Base-by-base conservation (phyloP, 2,113 vertebrate genomes). In the Pimephales promelas region DNA sequence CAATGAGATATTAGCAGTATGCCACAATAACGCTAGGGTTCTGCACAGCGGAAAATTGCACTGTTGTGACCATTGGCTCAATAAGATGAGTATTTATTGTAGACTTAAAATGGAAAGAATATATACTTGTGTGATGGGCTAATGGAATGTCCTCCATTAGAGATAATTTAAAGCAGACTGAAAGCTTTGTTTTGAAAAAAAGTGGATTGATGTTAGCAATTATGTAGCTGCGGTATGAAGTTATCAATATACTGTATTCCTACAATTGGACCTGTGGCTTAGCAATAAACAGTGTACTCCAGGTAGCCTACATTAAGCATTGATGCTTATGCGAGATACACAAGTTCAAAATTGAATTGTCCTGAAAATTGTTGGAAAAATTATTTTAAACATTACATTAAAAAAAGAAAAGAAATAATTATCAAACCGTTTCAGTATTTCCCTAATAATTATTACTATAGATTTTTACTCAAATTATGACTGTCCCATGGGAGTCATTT, bases 1-100 rank as follows among this genome's bases (percentile, higher is more conserved):
- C 95, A 93, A 89, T 94, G 90, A 95, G 94, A 88, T 79, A 66
- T 92, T 93, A 95, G 91, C 93, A 90, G 89, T 94, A 91, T 3
- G 36, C 56, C 75, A 78, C 54, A 61, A 78, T 62, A n/a, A 78
- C 45, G 36, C 56, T 61, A 78, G 26, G 76, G 45, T 78, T 62
- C n/a, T 28, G 18, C 34, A 78, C 10, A 26, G 76, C 56, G 62
- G 56, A 13, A 61, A 78, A 61, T 78, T 61, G 36, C 76, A 45
- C 34, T 78, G 76, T 78, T 78, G 76, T 61, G 76, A 78, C 76
- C 36, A 78, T 5, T 36, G 52, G 52, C 31, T 57, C 52, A 78
- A 61, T 43, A 78, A 61, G 36, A 72, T 72, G 40, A 24, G 68
- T 47, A 47, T 72, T 72, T 72, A 78, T 78, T 24, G n/a, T 11